These are phyloP conservation scores for Steinernema khuongi DNA, from an alignment of 1,140 invertebrate species.

Conservation along the genomic window DNA sequence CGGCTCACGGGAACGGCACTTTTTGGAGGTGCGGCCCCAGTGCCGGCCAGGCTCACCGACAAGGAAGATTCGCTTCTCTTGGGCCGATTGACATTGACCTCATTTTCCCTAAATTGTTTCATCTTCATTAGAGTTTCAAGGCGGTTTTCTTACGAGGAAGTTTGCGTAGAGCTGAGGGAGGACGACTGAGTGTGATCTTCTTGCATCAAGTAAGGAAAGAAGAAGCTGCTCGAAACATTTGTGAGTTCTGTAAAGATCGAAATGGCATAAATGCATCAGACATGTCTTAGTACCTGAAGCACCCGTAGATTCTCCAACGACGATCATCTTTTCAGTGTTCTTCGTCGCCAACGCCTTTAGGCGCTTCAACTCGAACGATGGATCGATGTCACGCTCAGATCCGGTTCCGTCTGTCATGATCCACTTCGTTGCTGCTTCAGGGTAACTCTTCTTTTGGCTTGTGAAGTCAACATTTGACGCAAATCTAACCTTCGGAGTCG, in stretches of 20 bases:
- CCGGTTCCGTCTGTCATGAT: background rate
- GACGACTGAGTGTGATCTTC: background rate
- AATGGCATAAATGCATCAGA: no score
- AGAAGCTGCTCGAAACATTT: background rate
- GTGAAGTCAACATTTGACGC: background rate
- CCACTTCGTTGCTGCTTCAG: background rate
- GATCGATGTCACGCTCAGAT: background rate
- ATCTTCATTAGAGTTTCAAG: background rate
- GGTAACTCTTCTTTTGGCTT: background rate
- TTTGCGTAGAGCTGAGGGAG: background rate
- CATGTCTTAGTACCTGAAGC: no score
- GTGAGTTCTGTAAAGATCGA: no score
- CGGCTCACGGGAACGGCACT: no score
- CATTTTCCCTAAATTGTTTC: background rate
- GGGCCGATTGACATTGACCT: no score
- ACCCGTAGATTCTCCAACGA: background rate
- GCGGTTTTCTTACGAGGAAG: background rate
- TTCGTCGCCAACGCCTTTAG: background rate
- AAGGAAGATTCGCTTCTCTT: no score
- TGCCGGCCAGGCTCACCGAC: no score
- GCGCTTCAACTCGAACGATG: background rate
- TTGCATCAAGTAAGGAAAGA: background rate
- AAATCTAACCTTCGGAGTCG: background rate
- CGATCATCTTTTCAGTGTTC: background rate
- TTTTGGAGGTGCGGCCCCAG: no score